A percentile compares a stretch with the other conserved stretches of the same genome.
Evolutionary conservation across 2,113 vertebrate species (phyloP).

Genomic region (Perca schrenkii): DNA sequence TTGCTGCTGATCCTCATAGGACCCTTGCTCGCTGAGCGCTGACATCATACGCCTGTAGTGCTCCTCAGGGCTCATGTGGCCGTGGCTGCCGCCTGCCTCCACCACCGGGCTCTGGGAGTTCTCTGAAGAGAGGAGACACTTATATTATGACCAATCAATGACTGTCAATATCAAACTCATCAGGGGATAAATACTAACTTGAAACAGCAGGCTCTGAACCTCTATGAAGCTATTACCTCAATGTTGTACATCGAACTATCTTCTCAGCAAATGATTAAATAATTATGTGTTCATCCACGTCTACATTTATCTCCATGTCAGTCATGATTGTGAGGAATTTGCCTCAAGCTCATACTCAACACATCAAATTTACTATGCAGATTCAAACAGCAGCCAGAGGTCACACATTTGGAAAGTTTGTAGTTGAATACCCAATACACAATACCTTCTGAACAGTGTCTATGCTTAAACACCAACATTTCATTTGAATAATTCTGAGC

Average conservation of each 20-base stretch:
- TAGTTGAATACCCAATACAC: slow-evolving; percentile 5
- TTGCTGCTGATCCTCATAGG: slow-evolving; percentile 96
- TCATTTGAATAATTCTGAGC: background rate
- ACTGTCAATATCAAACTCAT: slow-evolving; percentile 5
- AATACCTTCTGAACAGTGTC: slow-evolving; percentile 1
- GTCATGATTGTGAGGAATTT: slow-evolving; percentile 22
- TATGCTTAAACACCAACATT: background rate
- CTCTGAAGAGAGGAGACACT: slow-evolving; percentile 80
- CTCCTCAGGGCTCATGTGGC: slow-evolving; percentile 96
- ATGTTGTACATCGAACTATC: background rate
- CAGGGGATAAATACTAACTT: slow-evolving; percentile 10
- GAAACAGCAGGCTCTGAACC: background rate
- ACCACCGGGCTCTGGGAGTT: slow-evolving; percentile 88
- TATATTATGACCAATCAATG: slow-evolving; percentile 10
- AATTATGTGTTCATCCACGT: background rate
- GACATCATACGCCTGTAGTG: slow-evolving; percentile 96
- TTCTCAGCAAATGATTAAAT: slow-evolving; percentile 16
- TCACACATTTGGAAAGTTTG: slow-evolving; percentile 28
- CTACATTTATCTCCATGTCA: slow-evolving; percentile 7
- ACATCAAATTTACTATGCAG: background rate
- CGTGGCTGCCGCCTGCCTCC: slow-evolving; percentile 88
- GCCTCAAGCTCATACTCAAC: background rate
- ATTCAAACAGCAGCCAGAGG: slow-evolving; percentile 12
- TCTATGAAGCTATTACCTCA: background rate
- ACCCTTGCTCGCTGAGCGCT: slow-evolving; percentile 90